Conservation (phyloP, 2,797 vertebrate species). For the Tamandua tetradactyla region DNA sequence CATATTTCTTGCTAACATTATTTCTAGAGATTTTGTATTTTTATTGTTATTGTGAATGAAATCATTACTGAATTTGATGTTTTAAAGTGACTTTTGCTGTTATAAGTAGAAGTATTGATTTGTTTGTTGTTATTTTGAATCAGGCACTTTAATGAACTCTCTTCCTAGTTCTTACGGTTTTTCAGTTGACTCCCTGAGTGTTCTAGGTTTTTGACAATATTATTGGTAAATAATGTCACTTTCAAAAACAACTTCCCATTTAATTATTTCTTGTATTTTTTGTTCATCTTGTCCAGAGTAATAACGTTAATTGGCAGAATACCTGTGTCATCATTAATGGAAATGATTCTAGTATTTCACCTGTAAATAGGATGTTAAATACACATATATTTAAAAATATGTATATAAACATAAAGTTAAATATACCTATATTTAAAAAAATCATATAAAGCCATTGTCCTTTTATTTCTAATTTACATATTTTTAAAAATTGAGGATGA, state of each 20-base stretch:
- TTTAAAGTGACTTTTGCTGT: background rate
- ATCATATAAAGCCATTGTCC: background rate
- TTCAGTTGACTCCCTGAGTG: background rate
- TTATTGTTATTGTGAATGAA: background rate
- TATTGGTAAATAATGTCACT: background rate
- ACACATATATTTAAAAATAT: background rate
- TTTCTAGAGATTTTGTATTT: background rate
- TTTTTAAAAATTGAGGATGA: background rate
- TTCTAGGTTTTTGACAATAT: background rate
- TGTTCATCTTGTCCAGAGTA: background rate
- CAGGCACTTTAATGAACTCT: background rate
- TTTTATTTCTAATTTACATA: constrained; percentile 4
- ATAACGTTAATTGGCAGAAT: background rate
- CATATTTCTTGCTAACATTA: background rate
- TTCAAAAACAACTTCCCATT: background rate
- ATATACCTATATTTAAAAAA: background rate
- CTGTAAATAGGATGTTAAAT: background rate
- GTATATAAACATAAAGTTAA: background rate
- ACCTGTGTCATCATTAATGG: background rate
- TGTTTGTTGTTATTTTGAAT: background rate
- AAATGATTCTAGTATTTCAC: background rate
- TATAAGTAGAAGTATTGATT: background rate
- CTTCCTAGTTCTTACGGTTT: background rate
- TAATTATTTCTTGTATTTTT: background rate
- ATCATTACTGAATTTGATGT: background rate